Evolutionary conservation across 2,888 invertebrate species (phyloP), one percentile per base, ranked within the genome.

Genomic region (Elysia crispata): DNA sequence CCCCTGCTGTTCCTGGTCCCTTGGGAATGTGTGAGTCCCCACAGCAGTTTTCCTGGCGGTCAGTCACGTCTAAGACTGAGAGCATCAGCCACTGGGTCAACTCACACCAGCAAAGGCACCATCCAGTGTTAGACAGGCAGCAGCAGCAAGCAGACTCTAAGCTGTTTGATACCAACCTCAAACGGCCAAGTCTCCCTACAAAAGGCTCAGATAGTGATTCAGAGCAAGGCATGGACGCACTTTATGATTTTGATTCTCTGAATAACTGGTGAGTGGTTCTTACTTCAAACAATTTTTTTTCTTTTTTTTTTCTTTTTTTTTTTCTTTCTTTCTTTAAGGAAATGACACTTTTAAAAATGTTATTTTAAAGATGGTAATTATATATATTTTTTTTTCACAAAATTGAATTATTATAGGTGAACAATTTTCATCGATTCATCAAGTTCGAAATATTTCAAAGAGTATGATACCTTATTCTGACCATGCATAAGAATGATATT

Each of bases 221-320:
- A 87, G 97, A 97, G 91, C 94, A 95, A 79, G 85, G 86, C 76
- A 87, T 87, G 60, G 87, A 88, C 50, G 85, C 89, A 67, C 84
- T 98, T 28, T 98, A 98, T 92, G 97, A 98, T 93, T 97, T 97
- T 93, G 94, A 96, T 86, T 95, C 95, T 87, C 94, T 96, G 86
- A 94, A 96, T 91, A 95, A 95, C 66, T 97, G 97, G 97, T 96
- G 90, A 94, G 94, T 93, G 30, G 1, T 70, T 41, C 41, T 41
- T 3, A 41, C 41, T 62, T 28, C 11, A 28, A 23, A 28, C 20
- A 6, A 60, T 5, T 5, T 60, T 60, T 8, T 60, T 60, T 3
- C 23, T 60, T 66, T 66, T 66, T 3, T 23, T 66, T n/a, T n/a
- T n/a, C n/a, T n/a, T n/a, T n/a, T n/a, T n/a, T n/a, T n/a, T n/a